These are phyloP conservation scores for Grammomys surdaster DNA, from an alignment of 2,113 vertebrate species.

Conservation along the genomic window DNA sequence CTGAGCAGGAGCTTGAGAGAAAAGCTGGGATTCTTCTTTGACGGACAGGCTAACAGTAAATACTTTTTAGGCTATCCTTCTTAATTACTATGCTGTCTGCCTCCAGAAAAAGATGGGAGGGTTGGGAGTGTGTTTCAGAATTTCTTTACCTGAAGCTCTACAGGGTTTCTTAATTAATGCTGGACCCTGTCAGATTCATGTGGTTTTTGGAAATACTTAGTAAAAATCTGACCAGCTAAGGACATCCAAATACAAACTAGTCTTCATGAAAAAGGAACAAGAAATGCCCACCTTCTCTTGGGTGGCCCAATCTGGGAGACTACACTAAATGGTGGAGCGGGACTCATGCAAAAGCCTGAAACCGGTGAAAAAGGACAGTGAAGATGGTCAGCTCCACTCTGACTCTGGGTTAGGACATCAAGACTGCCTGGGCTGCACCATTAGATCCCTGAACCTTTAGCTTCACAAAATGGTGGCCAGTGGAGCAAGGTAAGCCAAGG, in stretches of 20 bases:
- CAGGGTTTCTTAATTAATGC: neutral
- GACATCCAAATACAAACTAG: neutral
- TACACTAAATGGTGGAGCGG: neutral
- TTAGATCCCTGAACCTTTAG: neutral
- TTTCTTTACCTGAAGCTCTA: neutral
- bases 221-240: neutral
- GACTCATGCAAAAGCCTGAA: neutral
- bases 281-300: neutral
- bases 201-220: neutral
- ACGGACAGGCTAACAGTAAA: neutral
- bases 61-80: neutral
- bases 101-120: neutral
- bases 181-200: neutral
- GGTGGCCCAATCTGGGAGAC: neutral
- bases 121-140: neutral
- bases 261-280: neutral
- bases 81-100: rapidly evolving
- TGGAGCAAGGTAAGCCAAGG: neutral
- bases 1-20: neutral
- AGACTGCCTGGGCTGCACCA: neutral
- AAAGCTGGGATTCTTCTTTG: neutral
- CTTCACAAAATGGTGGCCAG: rapidly evolving
- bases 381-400: neutral
- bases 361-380: too few relatives aligned
- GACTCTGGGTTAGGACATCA: neutral